A percentile compares a stretch with the other conserved stretches of the same genome.
These are phyloP conservation scores for Chrysogorgia sp. DNA, from an alignment of 92 coral and sea anemone species.

Conservation along the genomic window DNA sequence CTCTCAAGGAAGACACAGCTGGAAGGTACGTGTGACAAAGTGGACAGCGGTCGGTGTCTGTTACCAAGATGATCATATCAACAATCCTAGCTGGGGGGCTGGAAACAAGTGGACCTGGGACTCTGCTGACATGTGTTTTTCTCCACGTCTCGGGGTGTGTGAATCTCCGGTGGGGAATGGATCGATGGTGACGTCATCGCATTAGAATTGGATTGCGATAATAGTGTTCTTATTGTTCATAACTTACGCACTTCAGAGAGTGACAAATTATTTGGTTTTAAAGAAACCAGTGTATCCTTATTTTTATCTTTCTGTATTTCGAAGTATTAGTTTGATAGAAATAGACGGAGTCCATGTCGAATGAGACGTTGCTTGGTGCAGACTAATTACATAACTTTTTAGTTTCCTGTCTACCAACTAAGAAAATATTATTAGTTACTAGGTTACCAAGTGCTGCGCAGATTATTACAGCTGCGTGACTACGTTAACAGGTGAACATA, in stretches of 20 bases:
- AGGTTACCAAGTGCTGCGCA: no score
- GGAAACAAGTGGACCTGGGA: conserved; percentile 53
- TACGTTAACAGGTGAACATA: no score
- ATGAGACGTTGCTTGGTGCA: no score
- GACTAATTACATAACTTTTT: no score
- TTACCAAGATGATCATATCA: conserved; percentile 38
- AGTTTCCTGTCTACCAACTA: no score
- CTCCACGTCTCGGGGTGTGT: conserved; percentile 46
- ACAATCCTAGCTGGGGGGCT: conserved; percentile 47
- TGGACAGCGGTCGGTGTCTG: conserved; percentile 52
- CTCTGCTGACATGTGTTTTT: conserved; percentile 41
- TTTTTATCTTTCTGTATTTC: conserved; percentile 42
- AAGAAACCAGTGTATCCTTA: conserved; percentile 42
- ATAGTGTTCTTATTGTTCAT: conserved; percentile 33
- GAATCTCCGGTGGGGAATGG: conserved; percentile 50
- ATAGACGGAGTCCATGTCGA: conserved; percentile 43
- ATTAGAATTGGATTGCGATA: conserved; percentile 35
- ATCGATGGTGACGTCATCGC: conserved; percentile 45
- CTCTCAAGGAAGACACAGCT: conserved; percentile 31
- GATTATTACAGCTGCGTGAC: no score
- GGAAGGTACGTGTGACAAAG: conserved; percentile 47
- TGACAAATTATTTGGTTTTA: conserved; percentile 39
- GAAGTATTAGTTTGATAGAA: conserved; percentile 25
- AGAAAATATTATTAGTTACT: no score
- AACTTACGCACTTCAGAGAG: conserved; percentile 37